phyloP scores from a whole-genome alignment of 2,113 vertebrate genomes.

The Brevimyrus niger region DNA sequence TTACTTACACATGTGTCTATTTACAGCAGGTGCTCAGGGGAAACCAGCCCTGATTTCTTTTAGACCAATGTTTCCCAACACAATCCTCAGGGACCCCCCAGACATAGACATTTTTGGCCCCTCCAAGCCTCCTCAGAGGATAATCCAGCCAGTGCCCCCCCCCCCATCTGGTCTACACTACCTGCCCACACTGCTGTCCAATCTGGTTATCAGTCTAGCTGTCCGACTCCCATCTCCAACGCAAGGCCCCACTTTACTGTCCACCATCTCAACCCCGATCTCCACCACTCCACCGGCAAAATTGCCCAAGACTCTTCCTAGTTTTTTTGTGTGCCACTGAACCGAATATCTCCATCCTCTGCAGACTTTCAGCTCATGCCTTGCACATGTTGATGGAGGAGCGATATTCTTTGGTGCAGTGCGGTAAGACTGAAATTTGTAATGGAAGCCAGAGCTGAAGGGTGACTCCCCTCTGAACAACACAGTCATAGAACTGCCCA shows the following conservation, averaged over 20 bases:
- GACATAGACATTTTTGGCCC: neutral
- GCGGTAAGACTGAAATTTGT: neutral
- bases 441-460: neutral
- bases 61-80: neutral
- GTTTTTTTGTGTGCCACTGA: neutral
- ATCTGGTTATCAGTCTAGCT: neutral
- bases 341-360: neutral
- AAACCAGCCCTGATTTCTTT: neutral
- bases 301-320: neutral
- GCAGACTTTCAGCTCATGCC: neutral
- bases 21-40: neutral
- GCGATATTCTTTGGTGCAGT: neutral
- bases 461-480: neutral
- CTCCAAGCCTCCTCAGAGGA: neutral
- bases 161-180: neutral
- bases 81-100: neutral
- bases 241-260: neutral
- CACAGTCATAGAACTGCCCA: neutral
- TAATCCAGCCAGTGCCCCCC: neutral
- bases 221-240: neutral
- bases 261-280: neutral
- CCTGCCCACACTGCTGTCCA: neutral
- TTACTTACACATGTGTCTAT: neutral
- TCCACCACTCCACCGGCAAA: neutral
- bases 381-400: neutral